Evolutionary conservation across 1,140 invertebrate species (phyloP), one percentile per base, ranked within the genome.

Genomic region (Ctenoplectra terminalis): DNA sequence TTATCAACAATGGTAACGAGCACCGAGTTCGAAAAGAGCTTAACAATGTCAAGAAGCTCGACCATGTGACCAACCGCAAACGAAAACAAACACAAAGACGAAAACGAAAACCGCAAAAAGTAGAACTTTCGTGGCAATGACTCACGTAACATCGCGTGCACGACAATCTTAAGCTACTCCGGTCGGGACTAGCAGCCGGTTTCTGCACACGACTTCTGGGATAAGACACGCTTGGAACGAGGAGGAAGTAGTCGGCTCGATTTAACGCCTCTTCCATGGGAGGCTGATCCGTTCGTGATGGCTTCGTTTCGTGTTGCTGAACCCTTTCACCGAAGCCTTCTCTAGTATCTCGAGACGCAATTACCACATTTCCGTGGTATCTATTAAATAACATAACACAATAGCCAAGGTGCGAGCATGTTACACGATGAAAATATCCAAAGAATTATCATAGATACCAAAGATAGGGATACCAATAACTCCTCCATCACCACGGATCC

Each of bases 61-160:
- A 56, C 73, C 58, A 66, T 52, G 20, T 60, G 72, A 46, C 75
- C 79, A 54, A 84, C 48, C 60, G 60, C 80, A 64, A 46, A 72
- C 52, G n/a, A n/a, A n/a, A n/a, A n/a, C n/a, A n/a, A n/a, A n/a
- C n/a, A n/a, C n/a, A n/a, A n/a, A n/a, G n/a, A n/a, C n/a, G n/a
- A n/a, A n/a, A n/a, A n/a, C n/a, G 71, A 75, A 79, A 87, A 86
- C 71, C 64, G 54, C 78, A 43, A 67, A 85, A 72, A 52, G 31
- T 71, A 66, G 52, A 77, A 83, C 54, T 86, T 82, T 81, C 80
- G 80, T 77, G 82, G 80, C 73, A 80, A 76, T 74, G 77, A 83
- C 81, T 89, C 88, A 87, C 86, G 89, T 85, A 83, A 88, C 83
- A 87, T 90, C 84, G 85, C 87, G 88, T 90, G 87, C 84, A 87